Conservation (phyloP, 2,888 invertebrate species). For the Stramonita haemastoma region DNA sequence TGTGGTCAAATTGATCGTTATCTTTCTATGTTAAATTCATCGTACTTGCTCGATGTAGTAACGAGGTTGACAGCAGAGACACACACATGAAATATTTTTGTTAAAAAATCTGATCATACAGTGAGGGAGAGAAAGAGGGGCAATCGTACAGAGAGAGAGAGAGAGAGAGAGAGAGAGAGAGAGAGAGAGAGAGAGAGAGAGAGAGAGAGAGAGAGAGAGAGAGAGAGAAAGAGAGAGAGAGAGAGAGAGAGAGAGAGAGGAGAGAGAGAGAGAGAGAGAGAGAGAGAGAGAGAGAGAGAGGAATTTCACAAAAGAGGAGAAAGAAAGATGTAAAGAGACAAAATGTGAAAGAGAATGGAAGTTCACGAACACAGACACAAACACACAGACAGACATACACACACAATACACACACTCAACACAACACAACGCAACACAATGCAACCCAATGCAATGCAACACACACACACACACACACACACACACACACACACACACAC, state of each 20-base stretch:
- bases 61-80: not conserved
- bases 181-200: not conserved
- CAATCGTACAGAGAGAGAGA: not conserved
- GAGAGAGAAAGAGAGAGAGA: not conserved
- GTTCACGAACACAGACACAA: not conserved
- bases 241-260: not conserved
- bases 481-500: not conserved
- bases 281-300: not conserved
- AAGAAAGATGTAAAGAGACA: not conserved
- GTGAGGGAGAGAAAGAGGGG: not conserved
- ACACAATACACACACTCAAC: not conserved
- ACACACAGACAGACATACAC: not conserved
- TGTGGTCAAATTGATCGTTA: too few species aligned
- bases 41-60: too few species aligned
- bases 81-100: too few species aligned
- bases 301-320: not conserved
- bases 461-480: slow-evolving; percentile 4
- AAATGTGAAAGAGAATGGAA: not conserved
- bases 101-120: not conserved
- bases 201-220: not conserved
- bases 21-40: too few species aligned
- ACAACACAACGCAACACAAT: too few species aligned
- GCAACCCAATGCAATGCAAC: not conserved
- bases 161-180: not conserved
- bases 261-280: not conserved